A percentile compares a stretch with the other conserved stretches of the same genome.
phyloP scores from a whole-genome alignment of 2,888 invertebrate species.

The Pseudococcus longispinus region DNA sequence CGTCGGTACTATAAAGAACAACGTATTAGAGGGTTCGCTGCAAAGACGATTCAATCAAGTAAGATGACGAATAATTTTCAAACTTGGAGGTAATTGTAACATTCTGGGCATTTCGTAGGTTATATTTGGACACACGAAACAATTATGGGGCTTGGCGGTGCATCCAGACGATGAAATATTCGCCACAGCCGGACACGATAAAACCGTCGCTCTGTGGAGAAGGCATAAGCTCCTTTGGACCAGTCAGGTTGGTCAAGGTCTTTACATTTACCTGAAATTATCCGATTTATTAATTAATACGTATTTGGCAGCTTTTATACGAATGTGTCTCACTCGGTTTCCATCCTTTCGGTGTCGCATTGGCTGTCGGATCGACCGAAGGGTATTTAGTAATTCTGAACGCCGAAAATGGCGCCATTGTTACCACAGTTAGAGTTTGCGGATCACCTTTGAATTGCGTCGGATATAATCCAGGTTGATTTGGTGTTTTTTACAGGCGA shows the following conservation, averaged over 20 bases:
- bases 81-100: neutral
- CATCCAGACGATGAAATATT: conserved; percentile 91
- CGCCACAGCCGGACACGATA: conserved; percentile 90
- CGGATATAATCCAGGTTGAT: conserved; percentile 83
- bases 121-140: conserved; percentile 86
- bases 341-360: conserved; percentile 85
- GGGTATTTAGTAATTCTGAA: conserved; percentile 87
- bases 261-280: neutral
- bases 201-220: conserved; percentile 88
- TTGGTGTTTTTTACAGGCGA: neutral
- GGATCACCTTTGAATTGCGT: conserved; percentile 86
- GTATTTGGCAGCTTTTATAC: conserved; percentile 71
- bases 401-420: conserved; percentile 83
- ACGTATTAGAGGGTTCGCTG: conserved; percentile 87
- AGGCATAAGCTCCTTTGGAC: conserved; percentile 87
- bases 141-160: conserved; percentile 85
- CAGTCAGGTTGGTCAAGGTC: conserved; percentile 70
- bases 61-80: conserved; percentile 58
- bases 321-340: conserved; percentile 88
- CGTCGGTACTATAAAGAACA: conserved; percentile 87
- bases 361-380: conserved; percentile 88
- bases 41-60: conserved; percentile 86
- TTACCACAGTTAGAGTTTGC: conserved; percentile 84
- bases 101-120: conserved; percentile 66
- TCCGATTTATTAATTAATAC: neutral